Conservation (phyloP, 2,888 invertebrate species). For the Scrobipalpa costella region DNA sequence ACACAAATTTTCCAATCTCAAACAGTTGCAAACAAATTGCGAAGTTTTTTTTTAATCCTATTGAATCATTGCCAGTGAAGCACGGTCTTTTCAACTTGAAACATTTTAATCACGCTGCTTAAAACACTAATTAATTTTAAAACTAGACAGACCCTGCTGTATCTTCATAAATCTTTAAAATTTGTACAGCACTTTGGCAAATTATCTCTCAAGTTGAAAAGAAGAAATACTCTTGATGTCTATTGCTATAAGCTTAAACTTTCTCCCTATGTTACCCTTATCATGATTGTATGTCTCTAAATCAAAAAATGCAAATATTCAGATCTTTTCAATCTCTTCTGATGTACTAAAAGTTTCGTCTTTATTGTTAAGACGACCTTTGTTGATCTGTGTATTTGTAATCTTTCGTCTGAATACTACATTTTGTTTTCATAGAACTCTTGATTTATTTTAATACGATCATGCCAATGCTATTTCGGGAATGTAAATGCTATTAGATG, state of each 20-base stretch:
- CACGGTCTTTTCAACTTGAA: conserved; percentile 68
- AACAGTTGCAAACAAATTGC: conserved; percentile 3
- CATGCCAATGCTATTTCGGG: conserved; percentile 34
- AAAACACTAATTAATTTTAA: neutral
- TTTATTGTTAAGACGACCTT: neutral
- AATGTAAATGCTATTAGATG: conserved; percentile 37
- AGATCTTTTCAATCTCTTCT: conserved; percentile 32
- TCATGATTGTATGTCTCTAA: conserved; percentile 22
- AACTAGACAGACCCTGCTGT: neutral
- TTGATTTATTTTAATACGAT: conserved; percentile 37
- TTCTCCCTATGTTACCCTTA: conserved; percentile 40
- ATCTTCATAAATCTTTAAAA: conserved; percentile 29
- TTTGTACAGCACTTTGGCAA: conserved; percentile 40
- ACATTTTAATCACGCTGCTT: conserved; percentile 46
- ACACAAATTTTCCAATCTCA: conserved; percentile 19
- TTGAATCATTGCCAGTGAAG: conserved; percentile 67
- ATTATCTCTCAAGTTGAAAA: conserved; percentile 65
- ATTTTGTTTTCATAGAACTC: conserved; percentile 19
- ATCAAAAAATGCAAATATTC: conserved; percentile 42
- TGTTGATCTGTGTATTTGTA: conserved; percentile 16
- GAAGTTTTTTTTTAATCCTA: conserved; percentile 19
- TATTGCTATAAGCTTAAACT: conserved; percentile 51
- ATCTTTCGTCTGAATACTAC: neutral
- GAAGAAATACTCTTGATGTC: conserved; percentile 43
- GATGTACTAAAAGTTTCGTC: neutral